phyloP scores from a whole-genome alignment of 2,113 vertebrate species.

The Tyrannus savana region DNA sequence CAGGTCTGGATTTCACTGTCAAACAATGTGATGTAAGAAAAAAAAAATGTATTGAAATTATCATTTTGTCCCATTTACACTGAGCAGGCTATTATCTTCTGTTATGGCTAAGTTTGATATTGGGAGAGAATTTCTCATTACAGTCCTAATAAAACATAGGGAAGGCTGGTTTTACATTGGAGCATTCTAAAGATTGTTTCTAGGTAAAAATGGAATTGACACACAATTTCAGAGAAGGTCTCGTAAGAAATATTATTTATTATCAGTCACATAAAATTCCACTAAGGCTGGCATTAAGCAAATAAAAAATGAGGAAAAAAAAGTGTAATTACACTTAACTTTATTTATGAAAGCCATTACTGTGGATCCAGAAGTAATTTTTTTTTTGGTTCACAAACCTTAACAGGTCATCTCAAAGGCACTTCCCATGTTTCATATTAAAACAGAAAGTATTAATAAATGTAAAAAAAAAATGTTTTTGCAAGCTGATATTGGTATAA shows the following conservation, averaged over 20 bases:
- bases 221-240: not conserved
- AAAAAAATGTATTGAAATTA: not conserved
- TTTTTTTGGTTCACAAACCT: not conserved
- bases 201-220: not conserved
- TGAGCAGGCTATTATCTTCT: not conserved
- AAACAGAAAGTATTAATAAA: not conserved
- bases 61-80: not conserved
- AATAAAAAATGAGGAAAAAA: not conserved
- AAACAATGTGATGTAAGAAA: not conserved
- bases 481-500: not conserved
- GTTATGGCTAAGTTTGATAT: not conserved
- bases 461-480: not conserved
- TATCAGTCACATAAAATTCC: not conserved
- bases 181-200: not conserved
- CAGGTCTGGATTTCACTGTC: not conserved
- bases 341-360: not conserved
- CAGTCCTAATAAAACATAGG: not conserved
- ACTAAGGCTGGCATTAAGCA: not conserved
- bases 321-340: not conserved
- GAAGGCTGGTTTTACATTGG: not conserved
- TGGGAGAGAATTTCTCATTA: not conserved
- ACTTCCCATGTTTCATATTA: not conserved
- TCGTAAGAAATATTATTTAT: not conserved
- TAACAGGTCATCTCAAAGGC: not conserved
- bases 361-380: not conserved